Evolutionary conservation across 2,888 invertebrate genomes (phyloP), one percentile per base, ranked within the genome.

Genomic region (Limnephilus auricula): DNA sequence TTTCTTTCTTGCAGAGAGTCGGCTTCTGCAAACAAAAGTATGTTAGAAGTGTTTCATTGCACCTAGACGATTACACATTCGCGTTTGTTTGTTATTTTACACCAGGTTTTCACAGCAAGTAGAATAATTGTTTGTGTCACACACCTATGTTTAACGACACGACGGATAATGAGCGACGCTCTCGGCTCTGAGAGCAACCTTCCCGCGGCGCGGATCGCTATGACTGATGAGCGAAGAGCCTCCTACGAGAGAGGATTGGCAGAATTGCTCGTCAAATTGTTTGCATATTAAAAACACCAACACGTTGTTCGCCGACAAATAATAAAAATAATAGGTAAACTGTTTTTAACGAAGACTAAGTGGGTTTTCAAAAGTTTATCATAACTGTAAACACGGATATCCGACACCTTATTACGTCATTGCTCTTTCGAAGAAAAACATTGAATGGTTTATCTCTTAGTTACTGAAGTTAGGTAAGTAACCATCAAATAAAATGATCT

Each of bases 1-100:
- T 98, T 98, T 91, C 93, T 93, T 86, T 93, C 94, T 85, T 93
- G 93, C 78, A 94, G 94, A 89, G 93, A 95, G 95, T 94, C 93
- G 65, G 94, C 93, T 89, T 94, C 94, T 94, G 92, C 79, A 92
- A 92, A 84, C 18, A 90, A 87, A 50, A 87, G 30, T 34, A 31
- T 13, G 65, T 87, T 87, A 87, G 87, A 87, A 87, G 31, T 50
- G 50, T 87, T 18, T 31, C 30, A 85, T 85, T 6, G 45, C 85
- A 30, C 34, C 25, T 82, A 31, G 25, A 37, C 34, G 5, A 25
- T 32, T 82, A 34, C 25, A 82, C 32, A 15, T 82, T 15, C 32
- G 32, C 80, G 80, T 65, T 65, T 65, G 65, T 65, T 65, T 65
- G 65, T 65, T 65, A 65, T 65, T 65, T 65, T 65, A 65, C 25